A percentile compares a stretch with the other conserved stretches of the same genome.
phyloP scores from a whole-genome alignment of 2,113 vertebrate genomes.

The Trogon surrucura region DNA sequence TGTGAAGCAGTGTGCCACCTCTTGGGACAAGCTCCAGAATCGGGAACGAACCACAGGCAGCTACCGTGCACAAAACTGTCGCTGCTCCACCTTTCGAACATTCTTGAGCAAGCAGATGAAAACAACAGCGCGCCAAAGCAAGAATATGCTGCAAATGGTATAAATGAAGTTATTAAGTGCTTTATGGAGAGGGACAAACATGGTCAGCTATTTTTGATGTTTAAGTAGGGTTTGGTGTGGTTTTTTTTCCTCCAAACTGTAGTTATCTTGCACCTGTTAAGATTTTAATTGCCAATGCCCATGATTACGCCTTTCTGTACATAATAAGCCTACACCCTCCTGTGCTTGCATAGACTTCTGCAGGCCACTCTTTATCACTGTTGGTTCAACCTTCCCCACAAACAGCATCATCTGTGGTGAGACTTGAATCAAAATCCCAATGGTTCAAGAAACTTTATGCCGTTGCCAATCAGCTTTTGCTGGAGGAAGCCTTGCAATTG shows the following conservation, averaged over 20 bases:
- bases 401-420: not conserved
- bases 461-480: not conserved
- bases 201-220: not conserved
- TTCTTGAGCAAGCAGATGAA: not conserved
- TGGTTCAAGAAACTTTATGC: not conserved
- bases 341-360: not conserved
- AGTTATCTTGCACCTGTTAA: not conserved
- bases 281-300: not conserved
- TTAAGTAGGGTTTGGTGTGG: not conserved
- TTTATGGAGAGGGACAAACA: not conserved
- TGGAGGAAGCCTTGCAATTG: not conserved
- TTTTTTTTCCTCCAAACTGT: not conserved
- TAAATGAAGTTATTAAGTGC: not conserved
- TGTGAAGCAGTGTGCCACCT: not conserved
- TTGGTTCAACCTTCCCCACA: not conserved
- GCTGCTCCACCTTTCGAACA: not conserved
- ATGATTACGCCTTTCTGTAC: not conserved
- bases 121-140: not conserved
- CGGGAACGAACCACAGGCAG: not conserved
- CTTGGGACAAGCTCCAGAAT: not conserved
- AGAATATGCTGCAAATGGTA: not conserved
- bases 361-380: not conserved
- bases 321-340: not conserved
- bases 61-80: accelerated
- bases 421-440: not conserved